Conservation (phyloP, 2,113 vertebrate genomes). For the Lycocorax pyrrhopterus region DNA sequence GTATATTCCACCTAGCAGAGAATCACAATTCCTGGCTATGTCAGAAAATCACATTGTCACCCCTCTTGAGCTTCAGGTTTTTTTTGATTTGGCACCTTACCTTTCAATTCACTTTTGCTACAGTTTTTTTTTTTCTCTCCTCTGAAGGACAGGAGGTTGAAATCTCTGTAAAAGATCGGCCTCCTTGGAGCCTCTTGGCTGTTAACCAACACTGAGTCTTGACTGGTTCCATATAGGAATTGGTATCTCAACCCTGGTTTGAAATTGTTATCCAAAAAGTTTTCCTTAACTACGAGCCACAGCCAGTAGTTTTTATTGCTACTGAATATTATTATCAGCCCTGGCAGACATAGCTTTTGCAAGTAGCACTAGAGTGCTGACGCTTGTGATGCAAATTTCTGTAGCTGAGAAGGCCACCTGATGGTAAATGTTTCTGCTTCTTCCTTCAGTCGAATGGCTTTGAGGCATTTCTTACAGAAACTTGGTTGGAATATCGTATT, state of each 20-base stretch:
- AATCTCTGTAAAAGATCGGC: neutral
- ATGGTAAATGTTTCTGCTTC: conserved; percentile 27
- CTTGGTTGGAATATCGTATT: neutral
- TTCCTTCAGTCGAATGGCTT: neutral
- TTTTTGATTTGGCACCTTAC: neutral
- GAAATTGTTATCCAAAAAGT: neutral
- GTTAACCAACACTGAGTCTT: neutral
- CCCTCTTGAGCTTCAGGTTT: neutral
- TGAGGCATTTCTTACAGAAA: neutral
- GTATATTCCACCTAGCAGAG: neutral
- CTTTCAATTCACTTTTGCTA: neutral
- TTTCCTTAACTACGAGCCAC: neutral
- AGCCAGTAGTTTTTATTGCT: neutral
- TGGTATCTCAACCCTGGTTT: neutral
- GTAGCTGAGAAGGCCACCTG: conserved; percentile 7
- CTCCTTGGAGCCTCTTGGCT: neutral
- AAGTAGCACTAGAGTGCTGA: neutral
- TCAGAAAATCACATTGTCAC: fast-evolving
- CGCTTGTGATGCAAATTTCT: neutral
- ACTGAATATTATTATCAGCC: neutral
- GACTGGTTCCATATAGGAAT: neutral
- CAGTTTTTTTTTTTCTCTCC: neutral
- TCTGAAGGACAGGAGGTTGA: neutral
- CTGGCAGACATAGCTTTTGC: neutral
- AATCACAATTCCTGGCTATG: neutral